Base-by-base conservation (phyloP, 2,113 vertebrate genomes). In the Amphiprion ocellaris region DNA sequence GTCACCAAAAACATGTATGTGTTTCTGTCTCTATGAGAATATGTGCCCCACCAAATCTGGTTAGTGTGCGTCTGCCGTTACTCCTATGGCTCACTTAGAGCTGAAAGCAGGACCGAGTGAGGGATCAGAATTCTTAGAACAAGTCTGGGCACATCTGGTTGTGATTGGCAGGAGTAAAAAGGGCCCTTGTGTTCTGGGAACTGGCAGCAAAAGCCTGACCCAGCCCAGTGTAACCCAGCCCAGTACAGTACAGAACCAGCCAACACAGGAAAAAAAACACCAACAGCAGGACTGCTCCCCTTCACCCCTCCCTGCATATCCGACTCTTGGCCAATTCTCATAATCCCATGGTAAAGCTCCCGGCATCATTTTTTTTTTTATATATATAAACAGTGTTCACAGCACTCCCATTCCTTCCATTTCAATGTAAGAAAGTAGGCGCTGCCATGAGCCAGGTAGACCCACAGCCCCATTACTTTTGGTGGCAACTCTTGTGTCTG, bases 81-180 rank as follows among this genome's bases (percentile, higher is more conserved):
- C 78, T 64, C 12, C 4, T 47, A 54, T 74, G 74, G 65, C 83
- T 59, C 5, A 24, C 44, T 66, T 0, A 4, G 11, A 74, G 69
- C 71, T 23, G 53, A 63, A 79, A 81, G 66, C 59, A 61, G 75
- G 64, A 44, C 73, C 2, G 46, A 79, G 63, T 23, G 16, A 85
- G 74, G 63, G 79, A 90, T 87, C 62, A 55, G 60, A 87, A 89
- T 85, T 90, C 74, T 82, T 87, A 64, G 76, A 92, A 77, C 82
- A 83, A 87, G 92, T 79, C 88, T 69, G 84, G 83, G 74, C 91
- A 92, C 93, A 94, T 94, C 93, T 94, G 93, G 88, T 92, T 94
- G 72, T 89, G 84, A 93, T 94, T 94, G 93, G 91, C 87, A 87
- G 73, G 50, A 80, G 86, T 82, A 92, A 91, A 92, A 91, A 87